A percentile compares a stretch with the other conserved stretches of the same genome.
Evolutionary conservation across 1,140 invertebrate genomes (phyloP).

Genomic region (Amphibalanus amphitrite): DNA sequence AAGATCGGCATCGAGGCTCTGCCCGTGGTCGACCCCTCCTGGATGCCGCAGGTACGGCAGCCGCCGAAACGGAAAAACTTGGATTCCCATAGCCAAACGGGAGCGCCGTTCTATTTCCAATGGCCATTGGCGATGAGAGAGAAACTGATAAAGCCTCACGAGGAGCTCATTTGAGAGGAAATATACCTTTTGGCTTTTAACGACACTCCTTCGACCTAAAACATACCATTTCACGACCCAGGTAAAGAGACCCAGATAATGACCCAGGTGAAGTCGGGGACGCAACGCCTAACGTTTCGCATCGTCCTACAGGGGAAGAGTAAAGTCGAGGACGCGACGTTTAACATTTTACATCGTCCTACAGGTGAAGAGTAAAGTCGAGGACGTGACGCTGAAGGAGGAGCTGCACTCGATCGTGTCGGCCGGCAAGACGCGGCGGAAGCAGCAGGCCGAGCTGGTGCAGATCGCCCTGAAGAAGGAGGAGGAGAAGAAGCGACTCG

Average conservation of each 20-base stretch:
- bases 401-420: constrained; percentile 94
- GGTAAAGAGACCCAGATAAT: no score
- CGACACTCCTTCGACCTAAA: no score
- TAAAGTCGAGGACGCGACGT: no score
- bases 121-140: no score
- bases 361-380: constrained; percentile 49
- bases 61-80: no score
- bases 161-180: no score
- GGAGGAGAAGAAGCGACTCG: constrained; percentile 82
- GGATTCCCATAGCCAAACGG: no score
- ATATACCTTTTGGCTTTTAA: no score
- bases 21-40: constrained; percentile 92
- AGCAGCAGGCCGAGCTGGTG: constrained; percentile 96
- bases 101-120: no score
- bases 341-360: neutral
- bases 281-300: neutral
- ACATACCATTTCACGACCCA: no score
- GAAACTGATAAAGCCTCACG: no score
- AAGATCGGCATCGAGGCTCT: constrained; percentile 90
- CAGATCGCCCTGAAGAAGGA: constrained; percentile 84
- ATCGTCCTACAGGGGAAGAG: constrained; percentile 12
- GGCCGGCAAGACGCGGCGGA: constrained; percentile 93
- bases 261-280: no score
- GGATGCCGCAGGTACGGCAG: constrained; percentile 76
- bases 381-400: constrained; percentile 97